Conservation (phyloP, 2,113 vertebrate species). For the Nannobrachium achirus region DNA sequence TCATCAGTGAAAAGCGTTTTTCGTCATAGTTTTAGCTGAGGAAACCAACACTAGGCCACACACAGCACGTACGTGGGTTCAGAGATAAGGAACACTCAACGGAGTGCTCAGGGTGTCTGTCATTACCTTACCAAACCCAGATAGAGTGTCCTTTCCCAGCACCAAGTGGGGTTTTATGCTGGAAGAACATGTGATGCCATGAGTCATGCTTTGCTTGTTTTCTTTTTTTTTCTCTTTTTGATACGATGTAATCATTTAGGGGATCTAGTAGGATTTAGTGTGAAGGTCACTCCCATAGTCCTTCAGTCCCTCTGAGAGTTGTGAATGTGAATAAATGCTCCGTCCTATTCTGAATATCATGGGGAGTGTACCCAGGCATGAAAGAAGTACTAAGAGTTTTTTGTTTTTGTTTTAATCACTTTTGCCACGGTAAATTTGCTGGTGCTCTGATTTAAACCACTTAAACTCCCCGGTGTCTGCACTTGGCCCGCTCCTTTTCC, state of each 20-base stretch:
- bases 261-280: no score
- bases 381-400: no score
- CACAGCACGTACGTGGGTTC: no score
- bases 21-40: no score
- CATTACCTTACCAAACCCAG: conserved; percentile 21
- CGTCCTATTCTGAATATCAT: background rate
- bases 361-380: no score
- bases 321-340: background rate
- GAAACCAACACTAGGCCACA: no score
- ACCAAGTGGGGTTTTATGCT: conserved; percentile 58
- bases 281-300: no score
- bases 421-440: no score
- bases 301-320: conserved; percentile 8
- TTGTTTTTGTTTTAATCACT: no score
- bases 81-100: conserved; percentile 12
- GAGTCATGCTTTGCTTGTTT: background rate
- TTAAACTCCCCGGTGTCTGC: background rate
- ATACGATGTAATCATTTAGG: conserved; percentile 28
- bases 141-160: conserved; percentile 40
- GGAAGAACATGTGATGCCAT: conserved; percentile 52
- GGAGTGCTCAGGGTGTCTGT: conserved; percentile 17
- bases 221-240: conserved; percentile 12
- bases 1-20: no score
- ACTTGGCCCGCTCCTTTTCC: no score
- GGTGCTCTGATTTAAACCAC: background rate